Evolutionary conservation across 2,888 invertebrate species (phyloP).

Genomic region (Caenorhabditis sulstoni): DNA sequence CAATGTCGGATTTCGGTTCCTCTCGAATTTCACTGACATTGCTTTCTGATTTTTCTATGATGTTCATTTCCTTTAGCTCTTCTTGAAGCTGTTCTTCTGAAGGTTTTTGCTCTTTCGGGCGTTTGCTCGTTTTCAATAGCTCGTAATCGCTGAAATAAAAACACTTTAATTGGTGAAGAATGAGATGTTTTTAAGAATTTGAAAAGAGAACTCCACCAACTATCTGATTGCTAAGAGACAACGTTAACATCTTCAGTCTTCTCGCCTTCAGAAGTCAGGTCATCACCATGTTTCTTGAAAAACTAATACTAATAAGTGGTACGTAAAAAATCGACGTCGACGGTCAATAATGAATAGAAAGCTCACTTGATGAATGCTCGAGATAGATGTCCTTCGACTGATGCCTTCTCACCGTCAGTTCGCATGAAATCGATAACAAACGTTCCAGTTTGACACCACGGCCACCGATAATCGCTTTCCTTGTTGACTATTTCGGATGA

Average conservation of each 20-base stretch:
- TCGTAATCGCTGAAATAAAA: conserved; percentile 54
- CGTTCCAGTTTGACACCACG: conserved; percentile 46
- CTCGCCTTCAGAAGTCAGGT: too few relatives aligned
- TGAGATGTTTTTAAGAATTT: too few relatives aligned
- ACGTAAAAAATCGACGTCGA: too few relatives aligned
- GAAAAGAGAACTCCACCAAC: too few relatives aligned
- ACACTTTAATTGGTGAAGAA: too few relatives aligned
- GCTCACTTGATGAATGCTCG: conserved; percentile 55
- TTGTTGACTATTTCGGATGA: conserved; percentile 3
- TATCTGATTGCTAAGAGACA: too few relatives aligned
- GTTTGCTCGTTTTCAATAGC: conserved; percentile 35
- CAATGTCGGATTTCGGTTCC: conserved; percentile 8
- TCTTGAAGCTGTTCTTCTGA: conserved; percentile 18
- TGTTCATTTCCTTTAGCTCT: conserved; percentile 29
- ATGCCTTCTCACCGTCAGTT: conserved; percentile 15
- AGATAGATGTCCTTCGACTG: conserved; percentile 27
- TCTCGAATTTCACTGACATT: not conserved
- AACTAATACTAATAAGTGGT: too few relatives aligned
- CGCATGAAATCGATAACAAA: conserved; percentile 36
- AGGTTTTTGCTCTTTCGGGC: conserved; percentile 16
- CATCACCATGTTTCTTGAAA: too few relatives aligned
- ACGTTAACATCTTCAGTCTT: too few relatives aligned
- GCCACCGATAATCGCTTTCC: conserved; percentile 40
- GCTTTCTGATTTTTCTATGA: conserved; percentile 1
- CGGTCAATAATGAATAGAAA: too few relatives aligned